These are phyloP conservation scores for Scolanthus callimorphus DNA, from an alignment of 92 coral and sea anemone genomes.

Conservation along the genomic window DNA sequence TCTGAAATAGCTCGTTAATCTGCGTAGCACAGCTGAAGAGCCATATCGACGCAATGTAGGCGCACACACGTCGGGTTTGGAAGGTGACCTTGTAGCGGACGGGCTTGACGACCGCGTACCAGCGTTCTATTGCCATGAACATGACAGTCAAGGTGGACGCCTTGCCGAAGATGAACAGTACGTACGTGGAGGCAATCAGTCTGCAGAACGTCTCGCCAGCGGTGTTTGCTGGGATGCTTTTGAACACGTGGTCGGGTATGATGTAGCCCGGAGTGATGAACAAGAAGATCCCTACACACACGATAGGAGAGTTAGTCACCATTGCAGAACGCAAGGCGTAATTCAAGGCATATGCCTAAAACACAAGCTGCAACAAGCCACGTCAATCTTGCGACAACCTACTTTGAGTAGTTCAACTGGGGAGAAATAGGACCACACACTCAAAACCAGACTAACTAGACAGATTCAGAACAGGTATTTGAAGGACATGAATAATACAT, in stretches of 20 bases:
- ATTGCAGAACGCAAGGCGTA: no score
- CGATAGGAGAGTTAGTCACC: no score
- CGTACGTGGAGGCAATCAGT: conserved; percentile 59
- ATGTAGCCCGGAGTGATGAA: conserved; percentile 52
- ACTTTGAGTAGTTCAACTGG: no score
- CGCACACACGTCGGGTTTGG: conserved; percentile 37
- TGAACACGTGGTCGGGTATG: conserved; percentile 14
- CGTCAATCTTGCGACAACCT: no score
- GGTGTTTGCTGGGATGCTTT: conserved; percentile 27
- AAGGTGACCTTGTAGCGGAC: conserved; percentile 52
- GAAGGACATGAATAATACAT: no score
- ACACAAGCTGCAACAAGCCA: no score
- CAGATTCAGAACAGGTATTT: no score
- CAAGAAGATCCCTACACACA: conserved; percentile 50
- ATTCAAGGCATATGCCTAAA: no score
- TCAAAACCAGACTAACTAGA: no score
- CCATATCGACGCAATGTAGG: conserved; percentile 46
- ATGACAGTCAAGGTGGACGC: conserved; percentile 68
- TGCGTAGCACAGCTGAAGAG: conserved; percentile 55
- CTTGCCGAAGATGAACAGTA: conserved; percentile 63
- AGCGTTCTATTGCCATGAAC: conserved; percentile 83
- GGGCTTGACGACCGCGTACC: conserved; percentile 80
- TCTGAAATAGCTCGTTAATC: conserved; percentile 46
- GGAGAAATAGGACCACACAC: no score
- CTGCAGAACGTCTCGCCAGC: conserved; percentile 65